Base-by-base conservation (phyloP, 1,140 invertebrate species). In the Andricus grossulariae region DNA sequence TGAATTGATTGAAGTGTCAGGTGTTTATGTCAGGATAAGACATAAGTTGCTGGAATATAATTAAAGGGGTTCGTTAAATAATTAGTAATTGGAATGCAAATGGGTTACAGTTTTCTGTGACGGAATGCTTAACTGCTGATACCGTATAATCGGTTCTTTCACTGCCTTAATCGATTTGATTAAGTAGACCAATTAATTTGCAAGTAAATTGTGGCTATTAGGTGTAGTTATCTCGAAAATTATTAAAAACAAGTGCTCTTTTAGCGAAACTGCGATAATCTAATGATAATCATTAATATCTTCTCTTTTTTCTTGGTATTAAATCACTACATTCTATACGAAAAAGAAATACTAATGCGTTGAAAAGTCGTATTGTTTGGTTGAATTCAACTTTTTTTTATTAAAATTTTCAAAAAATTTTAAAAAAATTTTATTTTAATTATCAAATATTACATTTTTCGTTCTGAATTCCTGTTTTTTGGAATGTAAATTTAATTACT, bases 81-180 rank as follows among this genome's bases (percentile, higher is more conserved):
- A 32, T 32, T 66, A 25, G 21, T 16, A 66, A 66, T 66, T 66
- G 13, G 15, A 66, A 66, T 66, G 60, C 25, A 66, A 66, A 66
- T 66, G 4, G 16, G 13, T 66, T 66, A 45, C 60, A n/a, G 25
- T 2, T 66, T 66, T 45, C 60, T 66, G 16, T 66, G 60, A 39
- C 60, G 60, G 25, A 25, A 15, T 18, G 32, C 5, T 66, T 16
- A 66, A 66, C 39, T 66, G 6, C 60, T 66, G 25, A 66, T 66
- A 66, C 39, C 13, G 21, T 39, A 15, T 66, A 66, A 66, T 66
- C 25, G 21, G 25, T 39, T 66, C 32, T 25, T 32, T 25, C 60
- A 66, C 7, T 66, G 60, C 60, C 39, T 39, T 66, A 32, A 39
- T 66, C 25, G 2, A 39, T 39, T 66, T 66, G 60, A 66, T 66